Percentiles rank a stretch among this genome's conserved stretches.
Evolutionary conservation across 2,113 vertebrate species (phyloP).

Genomic region (Ranitomeya imitator): DNA sequence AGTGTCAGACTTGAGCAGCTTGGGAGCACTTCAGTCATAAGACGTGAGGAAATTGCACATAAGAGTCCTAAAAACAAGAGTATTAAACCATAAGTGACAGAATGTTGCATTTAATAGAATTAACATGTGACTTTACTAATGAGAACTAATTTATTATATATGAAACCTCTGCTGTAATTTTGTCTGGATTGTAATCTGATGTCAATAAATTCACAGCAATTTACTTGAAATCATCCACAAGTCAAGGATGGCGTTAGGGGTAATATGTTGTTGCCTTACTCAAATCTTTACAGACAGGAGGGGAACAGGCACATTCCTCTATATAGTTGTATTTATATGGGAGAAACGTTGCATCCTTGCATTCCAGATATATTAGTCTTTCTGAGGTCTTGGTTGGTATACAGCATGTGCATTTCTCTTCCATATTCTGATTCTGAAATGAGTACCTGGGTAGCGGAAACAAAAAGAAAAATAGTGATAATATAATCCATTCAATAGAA

Average conservation of each 20-base stretch:
- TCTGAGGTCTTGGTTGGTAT: neutral
- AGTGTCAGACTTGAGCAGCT: too few relatives aligned
- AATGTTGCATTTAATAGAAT: neutral
- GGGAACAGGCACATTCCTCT: neutral
- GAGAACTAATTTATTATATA: neutral
- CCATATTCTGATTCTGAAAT: neutral
- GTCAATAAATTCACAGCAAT: neutral
- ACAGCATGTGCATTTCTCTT: slow-evolving; percentile 18
- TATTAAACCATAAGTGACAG: neutral
- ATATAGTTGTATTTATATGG: neutral
- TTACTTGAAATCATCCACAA: neutral
- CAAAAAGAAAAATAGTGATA: neutral
- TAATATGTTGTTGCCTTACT: neutral
- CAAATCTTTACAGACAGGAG: neutral
- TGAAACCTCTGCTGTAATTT: neutral
- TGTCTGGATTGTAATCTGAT: neutral
- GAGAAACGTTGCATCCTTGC: neutral
- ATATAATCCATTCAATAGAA: too few relatives aligned
- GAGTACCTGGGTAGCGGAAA: neutral
- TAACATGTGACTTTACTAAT: neutral
- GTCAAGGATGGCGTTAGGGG: neutral
- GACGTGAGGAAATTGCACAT: neutral
- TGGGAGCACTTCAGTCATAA: too few relatives aligned
- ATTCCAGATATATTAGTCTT: neutral
- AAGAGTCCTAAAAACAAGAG: neutral